Percentiles rank a stretch among this genome's conserved stretches.
These are phyloP conservation scores for Lacerta agilis DNA, from an alignment of 2,797 vertebrate species.

Conservation along the genomic window DNA sequence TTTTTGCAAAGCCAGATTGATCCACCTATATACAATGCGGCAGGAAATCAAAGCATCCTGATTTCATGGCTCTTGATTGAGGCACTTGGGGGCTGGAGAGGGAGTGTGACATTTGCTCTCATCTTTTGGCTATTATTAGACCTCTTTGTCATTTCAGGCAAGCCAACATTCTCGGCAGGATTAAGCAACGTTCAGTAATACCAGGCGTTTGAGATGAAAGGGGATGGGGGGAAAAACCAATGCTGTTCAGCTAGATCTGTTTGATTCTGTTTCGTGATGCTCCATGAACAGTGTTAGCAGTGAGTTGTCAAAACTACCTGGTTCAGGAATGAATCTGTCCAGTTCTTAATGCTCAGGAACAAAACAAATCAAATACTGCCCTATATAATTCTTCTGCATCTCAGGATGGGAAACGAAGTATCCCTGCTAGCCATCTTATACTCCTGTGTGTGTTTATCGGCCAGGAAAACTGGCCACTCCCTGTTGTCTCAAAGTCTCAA, in stretches of 20 bases:
- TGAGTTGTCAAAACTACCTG: not conserved
- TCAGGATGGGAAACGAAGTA: not conserved
- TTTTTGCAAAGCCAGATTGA: constrained; percentile 5
- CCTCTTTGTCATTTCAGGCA: not conserved
- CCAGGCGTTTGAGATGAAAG: not conserved
- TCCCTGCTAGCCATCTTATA: not conserved
- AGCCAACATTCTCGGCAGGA: not conserved
- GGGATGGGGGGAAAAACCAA: no score
- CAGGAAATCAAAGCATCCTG: not conserved
- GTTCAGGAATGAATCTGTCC: not conserved
- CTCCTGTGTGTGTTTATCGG: no score
- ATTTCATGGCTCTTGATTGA: not conserved
- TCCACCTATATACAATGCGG: not conserved
- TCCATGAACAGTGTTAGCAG: no score
- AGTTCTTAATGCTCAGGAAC: not conserved
- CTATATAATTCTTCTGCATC: not conserved
- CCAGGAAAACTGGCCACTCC: not conserved
- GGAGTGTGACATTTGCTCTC: not conserved
- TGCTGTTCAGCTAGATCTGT: not conserved
- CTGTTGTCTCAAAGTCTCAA: no score
- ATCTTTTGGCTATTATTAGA: not conserved
- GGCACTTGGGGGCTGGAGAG: not conserved
- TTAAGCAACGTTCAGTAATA: not conserved
- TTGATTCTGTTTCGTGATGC: not conserved
- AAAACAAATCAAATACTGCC: not conserved